Evolutionary conservation across 2,888 invertebrate genomes (phyloP).

Genomic region (Trissolcus japonicus): DNA sequence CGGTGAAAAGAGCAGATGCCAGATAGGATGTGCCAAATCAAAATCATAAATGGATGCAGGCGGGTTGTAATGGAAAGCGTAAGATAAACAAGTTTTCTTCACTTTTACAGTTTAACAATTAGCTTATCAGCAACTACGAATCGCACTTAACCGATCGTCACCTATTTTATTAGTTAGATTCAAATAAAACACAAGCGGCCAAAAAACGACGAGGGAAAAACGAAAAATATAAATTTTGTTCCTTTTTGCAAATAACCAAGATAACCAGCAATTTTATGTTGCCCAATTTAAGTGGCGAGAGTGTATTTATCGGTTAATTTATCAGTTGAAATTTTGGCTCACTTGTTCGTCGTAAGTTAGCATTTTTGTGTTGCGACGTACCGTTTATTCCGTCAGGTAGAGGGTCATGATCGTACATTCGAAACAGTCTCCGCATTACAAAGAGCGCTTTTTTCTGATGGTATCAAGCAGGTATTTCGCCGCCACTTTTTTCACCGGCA

Average conservation of each 20-base stretch:
- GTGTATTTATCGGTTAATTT: conserved; percentile 40
- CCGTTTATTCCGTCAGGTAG: conserved; percentile 33
- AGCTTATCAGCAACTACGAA: no score
- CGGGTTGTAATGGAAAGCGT: background rate
- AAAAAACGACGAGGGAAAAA: conserved; percentile 14
- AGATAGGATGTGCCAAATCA: background rate
- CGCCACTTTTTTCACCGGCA: conserved; percentile 66
- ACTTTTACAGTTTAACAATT: no score
- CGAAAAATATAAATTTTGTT: background rate
- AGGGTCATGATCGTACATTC: conserved; percentile 58
- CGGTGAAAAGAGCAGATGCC: conserved; percentile 1
- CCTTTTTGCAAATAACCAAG: background rate
- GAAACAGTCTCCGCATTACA: conserved; percentile 53
- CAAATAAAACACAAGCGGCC: background rate
- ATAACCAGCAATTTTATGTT: conserved; percentile 4
- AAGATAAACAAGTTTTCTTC: no score
- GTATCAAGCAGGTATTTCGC: conserved; percentile 62
- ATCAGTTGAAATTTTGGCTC: conserved; percentile 38
- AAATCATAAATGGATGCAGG: background rate
- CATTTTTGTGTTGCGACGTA: conserved; percentile 25
- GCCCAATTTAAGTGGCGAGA: conserved; percentile 12
- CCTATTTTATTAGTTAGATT: no score
- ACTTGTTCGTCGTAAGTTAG: conserved; percentile 42
- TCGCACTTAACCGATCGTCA: no score
- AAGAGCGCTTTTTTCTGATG: conserved; percentile 64